These are phyloP conservation scores for Globodera ellingtonae DNA, from an alignment of 1,140 invertebrate species.

Conservation along the genomic window DNA sequence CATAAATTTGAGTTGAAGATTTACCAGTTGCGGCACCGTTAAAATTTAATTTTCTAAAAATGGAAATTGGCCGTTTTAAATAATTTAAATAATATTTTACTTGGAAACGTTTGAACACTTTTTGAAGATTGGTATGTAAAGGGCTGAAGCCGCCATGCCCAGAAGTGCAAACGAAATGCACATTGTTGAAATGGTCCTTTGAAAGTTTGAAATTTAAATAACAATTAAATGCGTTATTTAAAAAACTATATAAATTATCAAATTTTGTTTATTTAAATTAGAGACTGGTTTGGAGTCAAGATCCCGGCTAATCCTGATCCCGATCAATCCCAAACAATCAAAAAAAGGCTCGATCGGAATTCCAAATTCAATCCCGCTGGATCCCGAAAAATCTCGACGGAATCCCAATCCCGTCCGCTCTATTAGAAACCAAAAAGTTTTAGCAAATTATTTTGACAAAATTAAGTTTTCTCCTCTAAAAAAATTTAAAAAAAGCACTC, in stretches of 20 bases:
- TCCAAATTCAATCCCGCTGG: no score
- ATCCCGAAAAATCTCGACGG: no score
- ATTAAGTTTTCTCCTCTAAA: no score
- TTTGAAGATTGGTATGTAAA: conserved; percentile 24
- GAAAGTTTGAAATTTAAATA: neutral
- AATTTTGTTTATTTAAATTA: neutral
- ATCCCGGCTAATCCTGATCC: no score
- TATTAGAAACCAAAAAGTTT: no score
- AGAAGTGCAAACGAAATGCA: conserved; percentile 13
- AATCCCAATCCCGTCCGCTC: no score
- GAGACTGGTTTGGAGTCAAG: neutral
- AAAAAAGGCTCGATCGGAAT: no score
- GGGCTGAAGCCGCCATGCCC: conserved; percentile 9
- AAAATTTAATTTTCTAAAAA: conserved; percentile 7
- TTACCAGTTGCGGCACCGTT: neutral
- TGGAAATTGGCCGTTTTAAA: neutral
- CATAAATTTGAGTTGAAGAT: conserved; percentile 23
- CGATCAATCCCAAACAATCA: no score
- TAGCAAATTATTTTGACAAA: no score
- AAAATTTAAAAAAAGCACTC: no score
- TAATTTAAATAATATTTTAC: neutral
- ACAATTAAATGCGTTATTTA: neutral
- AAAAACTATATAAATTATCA: no score
- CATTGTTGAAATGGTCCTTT: conserved; percentile 4
- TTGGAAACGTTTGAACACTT: conserved; percentile 13